phyloP scores from a whole-genome alignment of 37 sponge, comb jelly and placozoan species.

The Halisarca cf. caerulea region DNA sequence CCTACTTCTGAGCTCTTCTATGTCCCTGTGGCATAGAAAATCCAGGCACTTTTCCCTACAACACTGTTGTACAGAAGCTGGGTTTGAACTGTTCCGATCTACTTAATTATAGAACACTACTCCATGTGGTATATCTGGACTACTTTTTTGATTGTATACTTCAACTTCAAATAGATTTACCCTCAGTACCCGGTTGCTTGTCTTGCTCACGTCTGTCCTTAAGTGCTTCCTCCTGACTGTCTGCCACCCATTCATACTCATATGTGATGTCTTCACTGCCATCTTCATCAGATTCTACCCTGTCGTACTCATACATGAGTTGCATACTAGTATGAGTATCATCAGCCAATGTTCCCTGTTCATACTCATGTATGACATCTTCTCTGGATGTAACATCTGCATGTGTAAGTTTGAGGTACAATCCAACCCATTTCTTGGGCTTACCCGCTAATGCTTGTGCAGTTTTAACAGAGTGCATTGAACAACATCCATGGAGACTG shows the following conservation, averaged over 20 bases:
- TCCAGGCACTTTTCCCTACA: slow-evolving; percentile 4
- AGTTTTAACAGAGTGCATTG: no score
- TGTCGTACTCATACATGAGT: not conserved
- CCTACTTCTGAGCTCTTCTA: slow-evolving; percentile 10
- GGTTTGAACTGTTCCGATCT: not conserved
- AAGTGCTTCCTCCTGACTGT: slow-evolving; percentile 13
- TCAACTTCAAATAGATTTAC: no score
- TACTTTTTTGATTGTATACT: no score
- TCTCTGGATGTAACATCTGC: no score
- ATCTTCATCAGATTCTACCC: not conserved
- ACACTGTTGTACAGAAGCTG: slow-evolving; percentile 2
- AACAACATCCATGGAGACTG: no score
- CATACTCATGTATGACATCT: not conserved
- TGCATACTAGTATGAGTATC: not conserved
- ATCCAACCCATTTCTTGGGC: no score
- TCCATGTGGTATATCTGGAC: no score
- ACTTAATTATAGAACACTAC: not conserved
- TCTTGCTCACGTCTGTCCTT: no score
- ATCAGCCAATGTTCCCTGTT: not conserved
- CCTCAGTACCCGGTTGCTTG: no score
- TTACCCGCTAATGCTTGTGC: no score
- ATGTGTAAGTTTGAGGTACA: no score
- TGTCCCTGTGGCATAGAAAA: slow-evolving; percentile 5
- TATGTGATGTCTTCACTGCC: not conserved
- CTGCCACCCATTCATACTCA: slow-evolving; percentile 2